Evolutionary conservation across 1,140 invertebrate species (phyloP).

Genomic region (Bradysia coprophila): DNA sequence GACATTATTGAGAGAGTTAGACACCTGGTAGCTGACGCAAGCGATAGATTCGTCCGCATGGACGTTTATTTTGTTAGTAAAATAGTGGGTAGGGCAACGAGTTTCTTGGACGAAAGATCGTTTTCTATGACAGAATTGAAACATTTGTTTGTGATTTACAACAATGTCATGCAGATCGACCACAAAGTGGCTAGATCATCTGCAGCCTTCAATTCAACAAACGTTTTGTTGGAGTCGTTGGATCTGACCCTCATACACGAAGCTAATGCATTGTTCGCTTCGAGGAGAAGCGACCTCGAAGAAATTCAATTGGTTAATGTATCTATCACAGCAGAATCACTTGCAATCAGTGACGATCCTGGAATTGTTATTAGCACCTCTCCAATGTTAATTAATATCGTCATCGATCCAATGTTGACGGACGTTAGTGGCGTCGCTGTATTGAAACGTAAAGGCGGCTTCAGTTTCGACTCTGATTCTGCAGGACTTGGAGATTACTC

Average conservation of each 20-base stretch:
- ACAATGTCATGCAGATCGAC: slow-evolving; percentile 27
- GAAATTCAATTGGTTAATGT: slow-evolving; percentile 4
- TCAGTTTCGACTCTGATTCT: too few species aligned
- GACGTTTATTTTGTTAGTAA: slow-evolving; percentile 28
- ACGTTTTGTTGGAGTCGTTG: slow-evolving; percentile 29
- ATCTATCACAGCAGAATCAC: neutral
- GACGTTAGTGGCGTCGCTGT: slow-evolving; percentile 36
- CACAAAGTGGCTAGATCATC: slow-evolving; percentile 23
- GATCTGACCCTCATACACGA: too few species aligned
- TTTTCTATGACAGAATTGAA: neutral
- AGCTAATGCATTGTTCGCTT: too few species aligned
- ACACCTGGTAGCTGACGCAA: neutral
- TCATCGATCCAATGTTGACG: slow-evolving; percentile 27
- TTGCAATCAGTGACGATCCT: slow-evolving; percentile 5
- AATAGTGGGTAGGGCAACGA: slow-evolving; percentile 26
- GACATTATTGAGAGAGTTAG: slow-evolving; percentile 1
- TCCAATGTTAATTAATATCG: slow-evolving; percentile 27
- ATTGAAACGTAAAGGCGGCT: too few species aligned
- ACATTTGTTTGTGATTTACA: slow-evolving; percentile 27
- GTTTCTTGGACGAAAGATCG: slow-evolving; percentile 16
- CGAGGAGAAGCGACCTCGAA: too few species aligned
- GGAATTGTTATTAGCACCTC: slow-evolving; percentile 14
- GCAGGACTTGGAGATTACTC: slow-evolving; percentile 24
- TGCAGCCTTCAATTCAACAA: slow-evolving; percentile 30
- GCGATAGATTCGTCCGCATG: slow-evolving; percentile 12